Conservation (phyloP, 2,113 vertebrate species). For the Lophura nycthemera region DNA sequence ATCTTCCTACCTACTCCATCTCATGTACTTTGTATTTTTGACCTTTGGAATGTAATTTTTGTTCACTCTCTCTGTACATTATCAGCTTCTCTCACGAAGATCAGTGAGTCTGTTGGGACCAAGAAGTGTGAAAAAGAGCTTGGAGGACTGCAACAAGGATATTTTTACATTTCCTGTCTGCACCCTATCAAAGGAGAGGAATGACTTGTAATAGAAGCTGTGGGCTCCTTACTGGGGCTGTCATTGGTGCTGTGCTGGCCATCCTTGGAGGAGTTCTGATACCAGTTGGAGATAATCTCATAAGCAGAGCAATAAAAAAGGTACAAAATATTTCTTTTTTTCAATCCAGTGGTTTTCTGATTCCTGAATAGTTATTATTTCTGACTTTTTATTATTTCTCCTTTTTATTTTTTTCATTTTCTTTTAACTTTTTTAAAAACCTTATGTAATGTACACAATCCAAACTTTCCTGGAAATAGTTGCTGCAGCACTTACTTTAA, state of each 20-base stretch:
- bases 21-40: constrained; percentile 74
- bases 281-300: constrained; percentile 84
- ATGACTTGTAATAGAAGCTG: constrained; percentile 81
- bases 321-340: constrained; percentile 68
- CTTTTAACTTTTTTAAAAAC: background rate
- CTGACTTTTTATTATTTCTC: background rate
- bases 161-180: background rate
- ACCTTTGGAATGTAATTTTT: constrained; percentile 61
- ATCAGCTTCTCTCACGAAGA: constrained; percentile 36
- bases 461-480: background rate
- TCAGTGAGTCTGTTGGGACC: background rate
- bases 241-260: constrained; percentile 82
- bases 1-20: constrained; percentile 3
- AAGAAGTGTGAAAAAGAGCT: background rate
- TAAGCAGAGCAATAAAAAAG: constrained; percentile 83
- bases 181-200: background rate
- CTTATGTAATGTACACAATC: background rate
- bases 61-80: constrained; percentile 52
- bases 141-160: background rate
- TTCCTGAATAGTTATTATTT: background rate
- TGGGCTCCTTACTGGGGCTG: constrained; percentile 81
- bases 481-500: background rate
- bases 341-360: background rate
- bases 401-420: background rate
- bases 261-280: constrained; percentile 89